Conservation (phyloP, 2,888 invertebrate species). For the Cartodere bifasciata region DNA sequence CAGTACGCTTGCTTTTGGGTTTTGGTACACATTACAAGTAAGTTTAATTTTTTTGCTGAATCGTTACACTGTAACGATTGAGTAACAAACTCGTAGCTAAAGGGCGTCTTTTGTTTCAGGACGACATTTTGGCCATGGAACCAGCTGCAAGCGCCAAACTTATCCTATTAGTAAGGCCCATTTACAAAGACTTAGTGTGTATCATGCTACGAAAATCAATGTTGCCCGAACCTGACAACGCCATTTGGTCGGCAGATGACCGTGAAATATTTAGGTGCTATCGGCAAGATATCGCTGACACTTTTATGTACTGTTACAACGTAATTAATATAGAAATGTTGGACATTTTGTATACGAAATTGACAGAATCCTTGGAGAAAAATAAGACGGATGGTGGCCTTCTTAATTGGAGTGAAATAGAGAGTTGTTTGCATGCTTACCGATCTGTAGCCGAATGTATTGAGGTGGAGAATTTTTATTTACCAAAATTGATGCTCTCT, state of each 20-base stretch:
- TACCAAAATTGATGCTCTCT: constrained; percentile 46
- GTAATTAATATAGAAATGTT: constrained; percentile 66
- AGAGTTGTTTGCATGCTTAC: constrained; percentile 54
- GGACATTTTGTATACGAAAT: constrained; percentile 51
- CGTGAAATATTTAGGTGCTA: constrained; percentile 70
- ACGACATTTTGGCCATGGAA: constrained; percentile 45
- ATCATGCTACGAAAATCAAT: constrained; percentile 70
- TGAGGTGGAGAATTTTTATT: constrained; percentile 40
- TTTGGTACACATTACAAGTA: constrained; percentile 87
- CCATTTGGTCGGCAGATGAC: constrained; percentile 60
- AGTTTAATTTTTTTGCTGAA: no score
- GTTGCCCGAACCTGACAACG: constrained; percentile 44
- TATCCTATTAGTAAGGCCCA: constrained; percentile 52
- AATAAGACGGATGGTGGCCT: constrained; percentile 30
- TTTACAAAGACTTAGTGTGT: constrained; percentile 66
- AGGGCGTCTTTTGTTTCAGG: constrained; percentile 37
- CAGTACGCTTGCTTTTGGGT: constrained; percentile 75
- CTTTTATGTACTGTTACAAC: constrained; percentile 67
- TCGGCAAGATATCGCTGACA: constrained; percentile 32
- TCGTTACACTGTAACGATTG: no score
- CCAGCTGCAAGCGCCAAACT: constrained; percentile 36
- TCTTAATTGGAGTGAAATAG: constrained; percentile 45
- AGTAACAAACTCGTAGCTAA: no score
- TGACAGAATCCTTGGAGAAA: constrained; percentile 42
- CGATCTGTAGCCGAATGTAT: constrained; percentile 51